Base-by-base conservation (phyloP, 1,140 invertebrate genomes). In the Harpegnathos saltator region DNA sequence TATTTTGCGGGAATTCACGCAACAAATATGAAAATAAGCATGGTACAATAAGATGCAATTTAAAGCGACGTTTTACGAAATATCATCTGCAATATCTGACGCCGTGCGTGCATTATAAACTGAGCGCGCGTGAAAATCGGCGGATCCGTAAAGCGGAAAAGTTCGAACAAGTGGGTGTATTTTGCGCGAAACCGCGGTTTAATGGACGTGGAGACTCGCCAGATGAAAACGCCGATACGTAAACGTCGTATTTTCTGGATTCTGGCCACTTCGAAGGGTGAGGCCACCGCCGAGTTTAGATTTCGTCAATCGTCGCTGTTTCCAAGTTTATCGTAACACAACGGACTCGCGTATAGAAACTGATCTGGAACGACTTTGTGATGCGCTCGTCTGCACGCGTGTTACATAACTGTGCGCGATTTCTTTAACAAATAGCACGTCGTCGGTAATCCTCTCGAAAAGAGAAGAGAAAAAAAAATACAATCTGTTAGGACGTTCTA, bases 271-370 rank as follows among this genome's bases (percentile, higher is more conserved):
- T 91, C 86, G 85, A 91, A 93, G 87, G 84, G 88, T 94, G 93
- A 94, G 90, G 87, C 89, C 92, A 94, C 84, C 88, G 90, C 89
- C 87, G 83, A 90, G 90, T 92, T 93, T 94, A 94, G 93, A 93
- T 91, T 91, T 88, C 84, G 73, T 92, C 89, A 91, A 90, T 93
- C 90, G 87, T 86, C 85, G 65, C 66, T 44, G 74, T 84, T 92
- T 92, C 89, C 88, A 90, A 91, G 68, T 89, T 92, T 90, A 91
- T 90, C 83, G 83, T 83, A 85, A 86, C 68, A 58, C 59, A 72
- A 63, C 83, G 56, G 24, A 65, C 77, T 66, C 63, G 61, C 38
- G n/a, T n/a, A 58, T 56, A 85, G 29, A 71, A 15, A n/a, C n/a
- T n/a, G n/a, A 44, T 44, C 77, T 85, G 74, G 80, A 85, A 52